These are phyloP conservation scores for Dermolepida albohirtum DNA, from an alignment of 2,888 invertebrate genomes.

Conservation along the genomic window DNA sequence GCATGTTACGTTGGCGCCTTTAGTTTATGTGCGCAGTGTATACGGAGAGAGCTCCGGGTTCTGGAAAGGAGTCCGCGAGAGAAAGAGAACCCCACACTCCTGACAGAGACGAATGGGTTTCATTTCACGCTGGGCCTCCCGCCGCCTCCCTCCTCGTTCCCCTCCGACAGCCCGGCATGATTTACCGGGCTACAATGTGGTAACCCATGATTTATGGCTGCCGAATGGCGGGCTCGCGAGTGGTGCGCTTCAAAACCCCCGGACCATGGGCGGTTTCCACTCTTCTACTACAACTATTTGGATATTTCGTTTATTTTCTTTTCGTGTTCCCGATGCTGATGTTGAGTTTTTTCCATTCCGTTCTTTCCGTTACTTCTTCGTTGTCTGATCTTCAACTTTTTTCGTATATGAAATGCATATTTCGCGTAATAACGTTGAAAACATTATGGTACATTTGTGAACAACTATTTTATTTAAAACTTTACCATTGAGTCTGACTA, in stretches of 20 bases:
- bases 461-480: too few species aligned
- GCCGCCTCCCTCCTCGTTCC: slow-evolving; percentile 64
- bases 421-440: too few species aligned
- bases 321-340: slow-evolving; percentile 20
- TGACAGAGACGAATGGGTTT: slow-evolving; percentile 68
- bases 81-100: slow-evolving; percentile 53
- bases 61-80: slow-evolving; percentile 51
- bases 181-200: slow-evolving; percentile 77
- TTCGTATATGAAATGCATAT: background rate
- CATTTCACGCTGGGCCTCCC: slow-evolving; percentile 69
- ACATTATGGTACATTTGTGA: too few species aligned
- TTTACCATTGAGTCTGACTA: too few species aligned
- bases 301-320: slow-evolving; percentile 49
- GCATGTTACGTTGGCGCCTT: slow-evolving; percentile 42
- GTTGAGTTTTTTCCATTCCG: slow-evolving; percentile 24
- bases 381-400: background rate
- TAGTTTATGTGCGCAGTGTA: slow-evolving; percentile 44
- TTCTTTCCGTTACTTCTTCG: slow-evolving; percentile 13
- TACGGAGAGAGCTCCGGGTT: slow-evolving; percentile 41
- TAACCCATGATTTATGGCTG: slow-evolving; percentile 76
- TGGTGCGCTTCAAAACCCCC: slow-evolving; percentile 58
- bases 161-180: slow-evolving; percentile 67
- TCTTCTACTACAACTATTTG: slow-evolving; percentile 51
- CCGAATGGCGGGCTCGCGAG: slow-evolving; percentile 71
- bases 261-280: slow-evolving; percentile 51